phyloP scores from a whole-genome alignment of 2,797 vertebrate genomes.

The Xiphophorus birchmanni region DNA sequence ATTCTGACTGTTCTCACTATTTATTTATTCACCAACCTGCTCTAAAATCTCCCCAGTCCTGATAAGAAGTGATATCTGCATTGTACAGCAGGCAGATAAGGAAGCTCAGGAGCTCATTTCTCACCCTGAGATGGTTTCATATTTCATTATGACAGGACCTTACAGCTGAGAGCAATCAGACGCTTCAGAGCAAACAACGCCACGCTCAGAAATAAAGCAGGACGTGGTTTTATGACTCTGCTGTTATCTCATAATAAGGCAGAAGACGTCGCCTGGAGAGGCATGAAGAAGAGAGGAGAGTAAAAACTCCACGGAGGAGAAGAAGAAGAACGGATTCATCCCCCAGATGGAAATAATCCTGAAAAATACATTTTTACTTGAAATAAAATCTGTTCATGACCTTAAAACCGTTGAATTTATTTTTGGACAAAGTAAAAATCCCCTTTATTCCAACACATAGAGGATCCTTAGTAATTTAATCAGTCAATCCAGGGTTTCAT shows the following conservation, averaged over 20 bases:
- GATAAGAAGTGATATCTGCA: slow-evolving; percentile 28
- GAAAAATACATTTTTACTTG: not conserved
- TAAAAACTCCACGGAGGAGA: not conserved
- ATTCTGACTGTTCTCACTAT: slow-evolving; percentile 16
- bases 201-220: slow-evolving; percentile 30
- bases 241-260: slow-evolving; percentile 32
- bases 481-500: no score
- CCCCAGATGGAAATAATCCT: not conserved
- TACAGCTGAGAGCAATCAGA: slow-evolving; percentile 46
- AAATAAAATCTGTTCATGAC: not conserved
- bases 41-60: not conserved
- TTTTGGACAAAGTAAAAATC: not conserved
- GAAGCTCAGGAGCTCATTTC: slow-evolving; percentile 23
- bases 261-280: not conserved
- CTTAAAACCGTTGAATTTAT: not conserved
- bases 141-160: slow-evolving; percentile 54
- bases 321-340: not conserved
- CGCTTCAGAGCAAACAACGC: slow-evolving; percentile 32
- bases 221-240: slow-evolving; percentile 14
- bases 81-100: slow-evolving; percentile 45
- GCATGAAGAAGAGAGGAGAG: not conserved
- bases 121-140: slow-evolving; percentile 49
- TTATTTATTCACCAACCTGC: slow-evolving; percentile 15
- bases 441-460: not conserved
- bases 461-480: not conserved